These are phyloP conservation scores for Dunckerocampus dactyliophorus DNA, from an alignment of 2,113 vertebrate genomes.

Conservation along the genomic window DNA sequence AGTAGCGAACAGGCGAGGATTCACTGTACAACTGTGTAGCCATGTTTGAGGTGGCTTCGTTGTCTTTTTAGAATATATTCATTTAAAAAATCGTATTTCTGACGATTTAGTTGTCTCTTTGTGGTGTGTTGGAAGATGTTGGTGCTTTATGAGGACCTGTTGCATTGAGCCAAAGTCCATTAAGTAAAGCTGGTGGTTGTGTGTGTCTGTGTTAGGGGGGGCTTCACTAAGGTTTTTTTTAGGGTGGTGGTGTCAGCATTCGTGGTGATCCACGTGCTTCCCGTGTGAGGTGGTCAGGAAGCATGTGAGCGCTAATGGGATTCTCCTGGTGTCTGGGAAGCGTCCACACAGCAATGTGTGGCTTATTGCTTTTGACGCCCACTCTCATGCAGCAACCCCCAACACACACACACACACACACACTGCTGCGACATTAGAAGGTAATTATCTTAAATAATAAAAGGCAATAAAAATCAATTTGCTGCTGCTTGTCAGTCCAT, in stretches of 20 bases:
- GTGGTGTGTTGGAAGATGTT: no score
- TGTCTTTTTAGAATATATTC: no score
- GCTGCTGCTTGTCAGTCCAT: no score
- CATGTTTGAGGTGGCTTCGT: no score
- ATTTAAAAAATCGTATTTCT: no score
- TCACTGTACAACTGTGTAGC: no score
- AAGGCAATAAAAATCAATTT: background rate
- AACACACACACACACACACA: background rate
- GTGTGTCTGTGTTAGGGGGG: background rate
- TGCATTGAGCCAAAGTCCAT: slow-evolving; percentile 21
- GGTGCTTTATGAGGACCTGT: slow-evolving; percentile 12
- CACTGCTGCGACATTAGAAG: no score
- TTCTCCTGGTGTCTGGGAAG: background rate
- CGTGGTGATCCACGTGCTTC: background rate
- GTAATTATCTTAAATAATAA: background rate
- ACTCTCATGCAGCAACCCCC: background rate
- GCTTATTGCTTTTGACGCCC: slow-evolving; percentile 23
- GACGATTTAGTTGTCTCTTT: no score
- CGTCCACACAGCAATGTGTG: background rate
- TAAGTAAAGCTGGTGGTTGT: slow-evolving; percentile 1
- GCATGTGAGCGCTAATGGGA: background rate
- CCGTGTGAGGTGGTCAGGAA: background rate
- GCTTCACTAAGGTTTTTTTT: background rate
- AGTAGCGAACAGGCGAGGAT: no score
- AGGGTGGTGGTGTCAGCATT: background rate